Percentiles rank a stretch among this genome's conserved stretches.
Conservation (phyloP, 2,888 invertebrate species). For the Drosophila histrio region DNA sequence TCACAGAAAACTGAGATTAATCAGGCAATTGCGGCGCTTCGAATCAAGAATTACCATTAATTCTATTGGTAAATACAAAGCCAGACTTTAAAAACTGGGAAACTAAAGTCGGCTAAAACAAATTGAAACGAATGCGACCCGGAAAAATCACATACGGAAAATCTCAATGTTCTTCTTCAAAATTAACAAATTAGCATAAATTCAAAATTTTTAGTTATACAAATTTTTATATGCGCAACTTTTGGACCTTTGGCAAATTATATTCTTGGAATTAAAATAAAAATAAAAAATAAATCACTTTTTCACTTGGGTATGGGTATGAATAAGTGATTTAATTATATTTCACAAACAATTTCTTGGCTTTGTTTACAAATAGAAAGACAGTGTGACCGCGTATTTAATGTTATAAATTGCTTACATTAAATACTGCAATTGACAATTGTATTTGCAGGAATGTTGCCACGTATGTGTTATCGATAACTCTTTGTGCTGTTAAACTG, state of each 20-base stretch:
- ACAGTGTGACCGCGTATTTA: background rate
- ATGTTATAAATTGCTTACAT: background rate
- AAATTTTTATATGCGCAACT: slow-evolving; percentile 8
- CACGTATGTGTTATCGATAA: background rate
- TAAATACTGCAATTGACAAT: background rate
- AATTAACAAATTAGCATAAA: slow-evolving; percentile 13
- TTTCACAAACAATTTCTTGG: no score
- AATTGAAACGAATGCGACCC: slow-evolving; percentile 8
- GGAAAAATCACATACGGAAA: background rate
- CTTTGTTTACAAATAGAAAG: background rate
- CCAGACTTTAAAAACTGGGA: background rate
- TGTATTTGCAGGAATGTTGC: background rate
- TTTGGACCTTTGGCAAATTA: slow-evolving; percentile 23
- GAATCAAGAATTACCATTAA: background rate
- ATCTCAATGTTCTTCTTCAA: slow-evolving; percentile 19
- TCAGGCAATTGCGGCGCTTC: slow-evolving; percentile 4
- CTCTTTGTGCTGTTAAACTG: background rate
- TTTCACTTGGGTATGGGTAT: background rate
- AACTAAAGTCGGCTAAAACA: background rate
- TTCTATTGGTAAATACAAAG: slow-evolving; percentile 1
- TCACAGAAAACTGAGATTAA: slow-evolving; percentile 27
- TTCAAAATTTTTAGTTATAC: slow-evolving; percentile 22
- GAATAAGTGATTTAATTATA: no score
- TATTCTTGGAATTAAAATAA: slow-evolving; percentile 1
- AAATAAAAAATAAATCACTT: background rate